A percentile compares a stretch with the other conserved stretches of the same genome.
phyloP scores from a whole-genome alignment of 1,140 invertebrate genomes.

The Papilio dardanus region DNA sequence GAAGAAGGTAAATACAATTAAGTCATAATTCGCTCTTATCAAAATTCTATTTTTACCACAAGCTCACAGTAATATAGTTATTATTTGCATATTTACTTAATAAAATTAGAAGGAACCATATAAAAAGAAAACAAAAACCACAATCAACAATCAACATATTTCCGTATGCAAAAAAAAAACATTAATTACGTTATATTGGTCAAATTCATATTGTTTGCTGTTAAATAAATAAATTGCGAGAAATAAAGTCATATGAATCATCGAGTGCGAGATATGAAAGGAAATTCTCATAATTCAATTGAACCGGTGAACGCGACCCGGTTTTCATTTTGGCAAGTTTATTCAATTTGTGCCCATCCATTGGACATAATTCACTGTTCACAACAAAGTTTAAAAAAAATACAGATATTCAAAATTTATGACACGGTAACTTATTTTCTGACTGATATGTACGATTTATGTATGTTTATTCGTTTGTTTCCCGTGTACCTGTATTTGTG shows the following conservation, averaged over 20 bases:
- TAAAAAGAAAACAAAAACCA: background rate
- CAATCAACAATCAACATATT: background rate
- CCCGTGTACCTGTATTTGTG: too few relatives aligned
- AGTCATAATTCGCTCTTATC: too few relatives aligned
- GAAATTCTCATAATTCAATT: conserved; percentile 16
- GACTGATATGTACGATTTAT: too few relatives aligned
- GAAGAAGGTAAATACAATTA: too few relatives aligned
- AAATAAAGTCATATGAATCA: conserved; percentile 4
- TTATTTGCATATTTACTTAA: too few relatives aligned
- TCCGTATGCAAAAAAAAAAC: background rate
- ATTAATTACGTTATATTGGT: background rate
- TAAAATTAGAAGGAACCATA: too few relatives aligned
- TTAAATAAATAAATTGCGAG: background rate
- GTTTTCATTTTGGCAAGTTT: conserved; percentile 13
- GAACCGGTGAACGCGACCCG: conserved; percentile 10
- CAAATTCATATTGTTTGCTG: conserved; percentile 5
- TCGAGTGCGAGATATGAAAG: conserved; percentile 4
- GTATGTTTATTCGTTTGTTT: too few relatives aligned
- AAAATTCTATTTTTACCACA: too few relatives aligned
- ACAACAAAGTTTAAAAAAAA: background rate
- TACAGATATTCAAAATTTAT: background rate
- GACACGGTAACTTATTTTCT: too few relatives aligned
- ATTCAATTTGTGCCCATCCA: conserved; percentile 1
- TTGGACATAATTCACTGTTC: background rate
- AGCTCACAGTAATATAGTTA: too few relatives aligned